These are phyloP conservation scores for Pseudochaenichthys georgianus DNA, from an alignment of 2,797 vertebrate genomes.

Conservation along the genomic window DNA sequence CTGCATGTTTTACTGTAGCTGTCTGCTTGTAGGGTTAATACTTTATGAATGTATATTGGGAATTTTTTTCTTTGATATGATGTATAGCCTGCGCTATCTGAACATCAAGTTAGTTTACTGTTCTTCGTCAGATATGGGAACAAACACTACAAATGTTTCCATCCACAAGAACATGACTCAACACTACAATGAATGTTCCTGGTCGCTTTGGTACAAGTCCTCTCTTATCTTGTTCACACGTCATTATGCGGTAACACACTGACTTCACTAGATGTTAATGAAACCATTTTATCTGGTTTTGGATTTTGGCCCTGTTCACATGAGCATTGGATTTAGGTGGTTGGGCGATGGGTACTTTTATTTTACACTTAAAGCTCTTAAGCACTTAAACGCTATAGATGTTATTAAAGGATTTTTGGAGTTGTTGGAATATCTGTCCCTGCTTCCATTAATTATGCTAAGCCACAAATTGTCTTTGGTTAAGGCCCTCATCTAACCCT, in stretches of 20 bases:
- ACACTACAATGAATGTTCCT: constrained; percentile 6
- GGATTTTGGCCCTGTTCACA: background rate
- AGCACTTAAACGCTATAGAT: background rate
- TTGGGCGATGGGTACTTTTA: background rate
- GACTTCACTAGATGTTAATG: constrained; percentile 26
- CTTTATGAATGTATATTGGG: background rate
- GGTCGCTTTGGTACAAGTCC: constrained; percentile 31
- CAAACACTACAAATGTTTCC: background rate
- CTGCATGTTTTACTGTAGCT: background rate
- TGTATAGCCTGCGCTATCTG: background rate
- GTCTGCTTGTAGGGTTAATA: background rate
- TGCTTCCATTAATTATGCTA: background rate
- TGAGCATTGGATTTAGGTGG: background rate
- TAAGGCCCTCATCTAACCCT: background rate
- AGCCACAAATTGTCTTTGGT: background rate
- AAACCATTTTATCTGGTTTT: constrained; percentile 30
- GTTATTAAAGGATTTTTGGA: background rate
- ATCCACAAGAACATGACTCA: constrained; percentile 31
- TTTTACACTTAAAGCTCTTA: background rate
- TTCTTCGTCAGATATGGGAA: background rate
- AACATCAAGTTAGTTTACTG: background rate
- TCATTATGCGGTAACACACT: constrained; percentile 10
- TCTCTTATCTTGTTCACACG: constrained; percentile 25
- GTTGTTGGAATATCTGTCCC: background rate
- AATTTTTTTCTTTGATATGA: background rate